Evolutionary conservation across 2,797 vertebrate genomes (phyloP).

Genomic region (Aphelocoma californica): DNA sequence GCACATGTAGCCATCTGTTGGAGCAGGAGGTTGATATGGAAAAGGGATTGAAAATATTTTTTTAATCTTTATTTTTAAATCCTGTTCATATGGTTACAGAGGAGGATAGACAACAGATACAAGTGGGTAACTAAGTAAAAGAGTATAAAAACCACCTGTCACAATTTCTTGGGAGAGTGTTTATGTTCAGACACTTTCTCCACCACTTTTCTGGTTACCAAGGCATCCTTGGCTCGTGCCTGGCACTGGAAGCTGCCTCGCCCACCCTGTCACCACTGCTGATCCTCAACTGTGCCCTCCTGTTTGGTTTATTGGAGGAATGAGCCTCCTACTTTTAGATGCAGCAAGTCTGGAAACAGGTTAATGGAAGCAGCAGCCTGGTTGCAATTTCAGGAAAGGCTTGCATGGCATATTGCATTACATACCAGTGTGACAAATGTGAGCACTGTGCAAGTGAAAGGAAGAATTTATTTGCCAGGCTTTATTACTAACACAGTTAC

Average conservation of each 20-base stretch:
- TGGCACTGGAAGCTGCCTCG: background rate
- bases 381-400: background rate
- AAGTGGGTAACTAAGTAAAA: conserved; percentile 42
- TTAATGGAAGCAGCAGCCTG: background rate
- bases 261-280: background rate
- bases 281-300: background rate
- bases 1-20: conserved; percentile 64
- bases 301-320: background rate
- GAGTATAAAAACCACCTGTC: conserved; percentile 39
- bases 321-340: background rate
- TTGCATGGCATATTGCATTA: background rate
- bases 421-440: background rate
- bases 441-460: background rate
- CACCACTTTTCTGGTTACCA: background rate
- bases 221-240: background rate
- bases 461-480: background rate
- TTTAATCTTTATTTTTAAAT: conserved; percentile 72
- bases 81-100: conserved; percentile 67
- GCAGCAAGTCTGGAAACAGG: background rate
- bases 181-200: background rate
- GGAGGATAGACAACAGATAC: conserved; percentile 56
- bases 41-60: conserved; percentile 61
- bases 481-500: background rate
- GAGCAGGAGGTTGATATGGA: conserved; percentile 45
- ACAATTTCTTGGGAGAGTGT: background rate